Evolutionary conservation across 1,140 invertebrate genomes (phyloP), one percentile per base, ranked within the genome.

Genomic region (Pogonomyrmex barbatus): DNA sequence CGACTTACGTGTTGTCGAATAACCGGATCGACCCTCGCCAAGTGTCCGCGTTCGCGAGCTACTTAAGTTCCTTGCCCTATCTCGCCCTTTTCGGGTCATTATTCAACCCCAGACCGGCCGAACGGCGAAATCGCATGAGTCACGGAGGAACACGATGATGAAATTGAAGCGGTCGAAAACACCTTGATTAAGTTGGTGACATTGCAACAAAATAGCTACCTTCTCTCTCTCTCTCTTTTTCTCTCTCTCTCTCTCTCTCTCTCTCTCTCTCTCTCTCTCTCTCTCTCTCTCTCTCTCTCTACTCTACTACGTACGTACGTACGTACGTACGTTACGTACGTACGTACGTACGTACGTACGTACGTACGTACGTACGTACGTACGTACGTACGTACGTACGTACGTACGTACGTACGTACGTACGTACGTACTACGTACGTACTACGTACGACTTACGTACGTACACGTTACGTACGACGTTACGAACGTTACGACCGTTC

Each of bases 1-100:
- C 86, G 89, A 89, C 88, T 90, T 87, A 90, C 90, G 89, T 90
- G 87, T 87, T 89, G 85, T 85, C 84, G 89, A 91, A 91, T 91
- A 91, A 91, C 91, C 87, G 87, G 89, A 91, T 91, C 90, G 88
- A 87, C 90, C 77, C 78, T 75, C 39, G 58, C 76, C 52, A 73
- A 75, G 68, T 85, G 56, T 89, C 85, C 81, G 63, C 76, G 24
- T 24, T 85, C 70, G 81, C 88, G 75, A 86, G 86, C 84, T 86
- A 89, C 87, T 91, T 86, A 89, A 90, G 79, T 85, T 84, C 77
- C 83, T 89, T 79, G 58, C 88, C 47, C 65, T 73, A 82, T 83
- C 65, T 78, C 56, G 56, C 73, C 75, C 73, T 85, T 87, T 73
- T 62, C 79, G 75, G 54, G 58, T 88, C 89, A 90, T 87, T 90